Conservation (phyloP, 2,888 invertebrate genomes). For the Pollenia amentaria region DNA sequence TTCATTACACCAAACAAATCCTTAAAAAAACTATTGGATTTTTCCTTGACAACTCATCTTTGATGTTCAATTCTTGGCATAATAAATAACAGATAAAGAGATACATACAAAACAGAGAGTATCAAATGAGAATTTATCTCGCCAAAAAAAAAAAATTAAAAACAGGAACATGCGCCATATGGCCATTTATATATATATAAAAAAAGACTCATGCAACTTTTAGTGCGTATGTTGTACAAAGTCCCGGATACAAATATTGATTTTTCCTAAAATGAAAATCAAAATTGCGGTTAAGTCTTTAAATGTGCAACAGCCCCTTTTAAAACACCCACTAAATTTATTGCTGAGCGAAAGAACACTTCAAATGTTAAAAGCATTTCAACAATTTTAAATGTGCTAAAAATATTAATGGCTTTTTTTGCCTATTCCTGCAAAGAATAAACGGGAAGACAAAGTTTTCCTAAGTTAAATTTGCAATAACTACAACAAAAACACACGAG, state of each 20-base stretch:
- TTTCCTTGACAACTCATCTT: background rate
- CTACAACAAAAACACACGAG: slow-evolving; percentile 19
- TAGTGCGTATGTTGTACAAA: slow-evolving; percentile 2
- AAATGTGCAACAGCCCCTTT: slow-evolving; percentile 68
- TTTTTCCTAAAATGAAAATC: slow-evolving; percentile 59
- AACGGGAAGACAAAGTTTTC: slow-evolving; percentile 53
- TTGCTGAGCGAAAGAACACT: slow-evolving; percentile 7
- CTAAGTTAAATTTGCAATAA: slow-evolving; percentile 42
- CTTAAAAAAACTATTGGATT: background rate
- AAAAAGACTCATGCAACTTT: background rate
- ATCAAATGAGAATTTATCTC: slow-evolving; percentile 21
- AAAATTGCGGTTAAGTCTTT: slow-evolving; percentile 51
- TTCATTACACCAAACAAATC: background rate
- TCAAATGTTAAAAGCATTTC: background rate
- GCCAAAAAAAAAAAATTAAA: background rate
- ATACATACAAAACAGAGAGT: slow-evolving; percentile 24
- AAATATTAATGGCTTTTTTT: slow-evolving; percentile 42
- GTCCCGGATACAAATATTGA: slow-evolving; percentile 71
- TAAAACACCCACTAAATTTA: slow-evolving; percentile 36
- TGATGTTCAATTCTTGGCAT: background rate
- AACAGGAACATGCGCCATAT: slow-evolving; percentile 67
- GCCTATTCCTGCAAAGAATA: background rate
- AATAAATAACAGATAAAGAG: slow-evolving; percentile 54
- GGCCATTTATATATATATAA: slow-evolving; percentile 15
- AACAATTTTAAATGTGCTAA: slow-evolving; percentile 41